A percentile compares a stretch with the other conserved stretches of the same genome.
Evolutionary conservation across 2,797 vertebrate genomes (phyloP).

Genomic region (Bryconaethiops microstoma): DNA sequence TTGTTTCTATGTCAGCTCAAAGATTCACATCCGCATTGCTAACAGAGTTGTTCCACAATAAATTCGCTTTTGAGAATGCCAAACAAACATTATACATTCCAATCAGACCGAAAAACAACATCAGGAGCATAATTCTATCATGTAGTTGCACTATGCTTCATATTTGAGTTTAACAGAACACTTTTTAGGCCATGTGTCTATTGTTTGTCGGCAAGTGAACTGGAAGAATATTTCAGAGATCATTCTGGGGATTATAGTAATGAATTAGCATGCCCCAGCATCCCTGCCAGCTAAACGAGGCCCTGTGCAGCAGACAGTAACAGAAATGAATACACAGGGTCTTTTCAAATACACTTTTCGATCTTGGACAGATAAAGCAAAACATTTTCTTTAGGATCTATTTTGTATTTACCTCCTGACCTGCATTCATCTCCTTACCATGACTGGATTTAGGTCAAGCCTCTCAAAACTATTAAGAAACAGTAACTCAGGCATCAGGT

Average conservation of each 20-base stretch:
- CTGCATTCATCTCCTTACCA: too few species aligned
- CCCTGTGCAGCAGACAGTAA: constrained; percentile 36
- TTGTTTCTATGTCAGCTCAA: too few species aligned
- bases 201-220: background rate
- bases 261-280: constrained; percentile 44
- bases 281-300: constrained; percentile 30
- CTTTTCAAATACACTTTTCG: constrained; percentile 52
- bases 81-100: background rate
- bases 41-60: background rate
- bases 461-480: too few species aligned
- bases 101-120: background rate
- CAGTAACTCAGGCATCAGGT: too few species aligned
- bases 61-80: background rate
- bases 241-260: constrained; percentile 42
- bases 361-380: constrained; percentile 55
- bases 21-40: background rate
- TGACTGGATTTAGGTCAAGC: too few species aligned
- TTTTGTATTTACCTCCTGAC: too few species aligned
- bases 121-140: background rate
- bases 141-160: constrained; percentile 28
- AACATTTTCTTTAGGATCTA: background rate
- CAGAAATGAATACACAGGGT: constrained; percentile 38
- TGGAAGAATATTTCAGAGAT: constrained; percentile 35
- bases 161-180: background rate
- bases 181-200: background rate